Conservation (phyloP, 2,888 invertebrate genomes). For the Amiota communis region DNA sequence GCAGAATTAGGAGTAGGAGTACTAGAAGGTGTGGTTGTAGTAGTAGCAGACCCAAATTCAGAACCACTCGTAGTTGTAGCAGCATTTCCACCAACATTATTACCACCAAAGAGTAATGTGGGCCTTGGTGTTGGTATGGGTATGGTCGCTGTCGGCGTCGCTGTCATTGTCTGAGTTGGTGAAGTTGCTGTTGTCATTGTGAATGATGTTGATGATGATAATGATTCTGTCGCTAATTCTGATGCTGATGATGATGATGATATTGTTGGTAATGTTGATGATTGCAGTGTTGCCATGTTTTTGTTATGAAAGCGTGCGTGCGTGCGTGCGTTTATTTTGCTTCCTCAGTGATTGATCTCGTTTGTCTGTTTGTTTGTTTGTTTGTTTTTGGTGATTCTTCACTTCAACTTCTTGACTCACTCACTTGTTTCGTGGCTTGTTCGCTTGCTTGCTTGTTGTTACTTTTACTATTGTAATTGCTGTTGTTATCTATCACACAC, state of each 20-base stretch:
- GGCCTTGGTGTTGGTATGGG: slow-evolving; percentile 25
- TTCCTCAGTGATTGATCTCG: too few relatives aligned
- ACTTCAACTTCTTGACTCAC: too few relatives aligned
- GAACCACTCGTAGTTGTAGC: slow-evolving; percentile 35
- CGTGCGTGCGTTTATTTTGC: background rate
- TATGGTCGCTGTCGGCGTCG: slow-evolving; percentile 21
- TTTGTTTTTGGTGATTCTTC: too few relatives aligned
- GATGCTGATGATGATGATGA: slow-evolving; percentile 67
- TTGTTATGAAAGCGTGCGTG: background rate
- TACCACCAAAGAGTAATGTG: slow-evolving; percentile 32
- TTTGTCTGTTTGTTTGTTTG: too few relatives aligned
- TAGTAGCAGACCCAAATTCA: slow-evolving; percentile 29
- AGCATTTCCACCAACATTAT: slow-evolving; percentile 37
- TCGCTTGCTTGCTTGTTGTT: too few relatives aligned
- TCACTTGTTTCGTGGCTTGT: too few relatives aligned
- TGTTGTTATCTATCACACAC: too few relatives aligned
- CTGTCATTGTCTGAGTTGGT: slow-evolving; percentile 8
- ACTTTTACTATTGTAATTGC: too few relatives aligned
- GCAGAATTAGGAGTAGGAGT: too few relatives aligned
- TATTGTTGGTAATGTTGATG: background rate
- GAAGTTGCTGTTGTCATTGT: slow-evolving; percentile 3
- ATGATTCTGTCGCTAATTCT: too few relatives aligned
- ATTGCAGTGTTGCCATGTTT: background rate
- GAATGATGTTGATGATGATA: slow-evolving; percentile 66
- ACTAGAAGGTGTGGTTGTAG: too few relatives aligned